Conservation (phyloP, 1,140 invertebrate genomes). For the Euwallacea similis region DNA sequence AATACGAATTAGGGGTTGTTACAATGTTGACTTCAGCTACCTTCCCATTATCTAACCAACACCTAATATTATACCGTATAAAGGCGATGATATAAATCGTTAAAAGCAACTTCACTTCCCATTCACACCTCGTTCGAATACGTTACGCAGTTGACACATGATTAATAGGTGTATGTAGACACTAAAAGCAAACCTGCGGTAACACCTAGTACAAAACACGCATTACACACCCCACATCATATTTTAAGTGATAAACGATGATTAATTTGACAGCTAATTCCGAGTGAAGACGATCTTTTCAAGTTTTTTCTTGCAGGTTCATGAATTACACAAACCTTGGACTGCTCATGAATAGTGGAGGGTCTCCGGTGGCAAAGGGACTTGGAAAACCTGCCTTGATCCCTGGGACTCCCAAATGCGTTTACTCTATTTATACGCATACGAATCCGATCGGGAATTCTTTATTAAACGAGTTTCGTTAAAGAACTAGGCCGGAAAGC, state of each 20-base stretch:
- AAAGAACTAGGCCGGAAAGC: too few species aligned
- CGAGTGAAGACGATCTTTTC: conserved; percentile 22
- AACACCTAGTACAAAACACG: conserved; percentile 9
- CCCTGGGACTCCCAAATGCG: conserved; percentile 22
- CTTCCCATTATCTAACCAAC: too few species aligned
- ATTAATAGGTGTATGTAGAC: conserved; percentile 15
- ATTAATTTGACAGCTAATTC: conserved; percentile 34
- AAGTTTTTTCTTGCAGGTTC: conserved; percentile 16
- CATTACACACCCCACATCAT: conserved; percentile 16
- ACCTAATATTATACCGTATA: too few species aligned
- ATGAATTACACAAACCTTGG: conserved; percentile 33
- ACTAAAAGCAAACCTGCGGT: not conserved
- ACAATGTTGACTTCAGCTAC: too few species aligned
- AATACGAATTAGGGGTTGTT: too few species aligned
- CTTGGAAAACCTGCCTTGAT: conserved; percentile 22
- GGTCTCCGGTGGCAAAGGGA: conserved; percentile 27
- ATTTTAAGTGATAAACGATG: conserved; percentile 27
- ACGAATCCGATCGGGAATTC: conserved; percentile 25
- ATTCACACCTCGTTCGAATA: not conserved
- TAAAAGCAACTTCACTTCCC: too few species aligned
- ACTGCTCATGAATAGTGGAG: conserved; percentile 34
- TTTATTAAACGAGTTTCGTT: conserved; percentile 22
- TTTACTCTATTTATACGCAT: conserved; percentile 32
- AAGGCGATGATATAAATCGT: too few species aligned
- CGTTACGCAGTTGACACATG: not conserved